These are phyloP conservation scores for Drosophila sucinea DNA, from an alignment of 1,140 invertebrate species.

Conservation along the genomic window DNA sequence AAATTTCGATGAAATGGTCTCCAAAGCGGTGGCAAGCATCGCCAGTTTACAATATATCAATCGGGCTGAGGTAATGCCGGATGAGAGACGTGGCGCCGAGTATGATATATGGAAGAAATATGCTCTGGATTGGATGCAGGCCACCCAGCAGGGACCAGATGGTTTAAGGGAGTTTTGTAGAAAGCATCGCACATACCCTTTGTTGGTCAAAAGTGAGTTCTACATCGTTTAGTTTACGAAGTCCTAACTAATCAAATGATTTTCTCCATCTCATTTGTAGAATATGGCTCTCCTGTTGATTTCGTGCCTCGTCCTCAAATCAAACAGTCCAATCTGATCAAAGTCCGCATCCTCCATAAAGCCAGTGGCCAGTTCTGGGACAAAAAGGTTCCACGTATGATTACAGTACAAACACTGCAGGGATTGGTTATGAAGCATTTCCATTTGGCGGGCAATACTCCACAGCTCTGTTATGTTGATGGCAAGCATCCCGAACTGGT, in stretches of 20 bases:
- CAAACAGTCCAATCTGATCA: conserved; percentile 87
- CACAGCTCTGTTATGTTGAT: conserved; percentile 84
- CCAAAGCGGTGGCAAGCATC: conserved; percentile 74
- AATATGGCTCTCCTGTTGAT: conserved; percentile 91
- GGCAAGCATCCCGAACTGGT: conserved; percentile 86
- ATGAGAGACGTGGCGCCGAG: conserved; percentile 92
- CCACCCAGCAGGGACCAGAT: conserved; percentile 83
- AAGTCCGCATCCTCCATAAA: conserved; percentile 86
- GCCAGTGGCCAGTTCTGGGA: conserved; percentile 85
- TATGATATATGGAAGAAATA: conserved; percentile 94
- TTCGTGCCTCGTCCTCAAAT: conserved; percentile 86
- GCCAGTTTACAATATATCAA: conserved; percentile 85
- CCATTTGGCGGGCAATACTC: conserved; percentile 58
- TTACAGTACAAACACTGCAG: conserved; percentile 91
- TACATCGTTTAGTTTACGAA: conserved; percentile 16
- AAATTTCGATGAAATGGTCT: conserved; percentile 85
- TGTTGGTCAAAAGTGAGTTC: conserved; percentile 84
- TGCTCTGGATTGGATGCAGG: conserved; percentile 88
- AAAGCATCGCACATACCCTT: conserved; percentile 90
- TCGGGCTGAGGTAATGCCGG: conserved; percentile 86
- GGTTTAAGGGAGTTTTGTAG: conserved; percentile 86
- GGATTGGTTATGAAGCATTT: conserved; percentile 78
- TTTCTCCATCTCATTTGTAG: conserved; percentile 84
- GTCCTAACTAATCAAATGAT: conserved; percentile 11
- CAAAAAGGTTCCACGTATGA: conserved; percentile 90